Evolutionary conservation across 2,113 vertebrate genomes (phyloP).

Genomic region (Symphodus melops): DNA sequence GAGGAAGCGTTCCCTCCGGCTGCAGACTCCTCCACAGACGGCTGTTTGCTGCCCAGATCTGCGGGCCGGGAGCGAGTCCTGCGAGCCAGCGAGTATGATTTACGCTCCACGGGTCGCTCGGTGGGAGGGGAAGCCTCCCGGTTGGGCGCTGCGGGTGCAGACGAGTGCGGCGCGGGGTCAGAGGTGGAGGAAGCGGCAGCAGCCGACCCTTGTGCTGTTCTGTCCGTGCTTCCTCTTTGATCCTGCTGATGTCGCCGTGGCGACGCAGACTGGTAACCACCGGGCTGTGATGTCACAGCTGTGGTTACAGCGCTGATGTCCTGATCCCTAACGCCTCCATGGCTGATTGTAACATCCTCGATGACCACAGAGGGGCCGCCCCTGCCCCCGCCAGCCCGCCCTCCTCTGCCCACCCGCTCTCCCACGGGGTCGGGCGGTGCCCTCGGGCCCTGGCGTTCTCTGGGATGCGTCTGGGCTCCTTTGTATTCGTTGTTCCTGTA

Average conservation of each 20-base stretch:
- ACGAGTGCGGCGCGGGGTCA: conserved; percentile 27
- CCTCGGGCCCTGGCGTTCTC: conserved; percentile 54
- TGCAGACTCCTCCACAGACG: conserved; percentile 84
- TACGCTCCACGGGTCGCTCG: conserved; percentile 92
- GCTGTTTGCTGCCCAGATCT: conserved; percentile 90
- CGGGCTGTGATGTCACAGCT: background rate
- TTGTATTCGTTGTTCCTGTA: conserved; percentile 60
- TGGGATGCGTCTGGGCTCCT: conserved; percentile 25
- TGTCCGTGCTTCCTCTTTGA: background rate
- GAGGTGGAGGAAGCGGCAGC: conserved; percentile 52
- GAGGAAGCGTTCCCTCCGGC: conserved; percentile 36
- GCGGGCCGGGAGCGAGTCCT: conserved; percentile 92
- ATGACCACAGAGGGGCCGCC: conserved; percentile 52
- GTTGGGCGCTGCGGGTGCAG: conserved; percentile 42
- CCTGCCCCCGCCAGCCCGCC: conserved; percentile 28
- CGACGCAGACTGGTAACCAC: conserved; percentile 53
- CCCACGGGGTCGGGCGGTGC: conserved; percentile 10
- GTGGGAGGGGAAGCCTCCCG: conserved; percentile 76
- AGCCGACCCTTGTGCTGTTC: conserved; percentile 41
- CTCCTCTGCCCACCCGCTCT: conserved; percentile 47
- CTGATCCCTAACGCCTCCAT: conserved; percentile 53
- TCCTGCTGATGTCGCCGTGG: conserved; percentile 73
- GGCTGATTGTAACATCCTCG: conserved; percentile 54
- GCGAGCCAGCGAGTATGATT: conserved; percentile 93
- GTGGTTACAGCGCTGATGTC: conserved; percentile 7